Base-by-base conservation (phyloP, 1,140 invertebrate genomes). In the Anagrus nilaparvatae region DNA sequence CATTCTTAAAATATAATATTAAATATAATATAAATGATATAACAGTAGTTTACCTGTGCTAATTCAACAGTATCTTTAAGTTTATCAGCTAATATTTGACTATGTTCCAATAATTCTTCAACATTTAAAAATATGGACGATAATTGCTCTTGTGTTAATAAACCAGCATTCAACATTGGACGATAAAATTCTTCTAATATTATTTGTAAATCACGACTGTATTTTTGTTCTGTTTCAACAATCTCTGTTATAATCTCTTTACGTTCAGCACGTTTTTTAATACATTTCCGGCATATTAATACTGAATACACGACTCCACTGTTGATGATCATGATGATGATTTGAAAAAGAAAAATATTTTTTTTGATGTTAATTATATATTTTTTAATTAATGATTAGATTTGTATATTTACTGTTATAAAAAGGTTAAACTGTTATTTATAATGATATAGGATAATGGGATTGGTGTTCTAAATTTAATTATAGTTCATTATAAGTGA, bases 231-330 rank as follows among this genome's bases (percentile, higher is more conserved):
- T 1, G 92, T 96, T 63, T 97, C 92, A 3, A 94, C 85, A 46
- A 97, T 93, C 71, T 97, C 93, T 2, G 82, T 84, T 34, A 97
- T 87, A 14, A 94, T 95, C 69, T 96, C 90, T 56, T 91, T 90
- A 25, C 91, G 75, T 59, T 97, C 90, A 0, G 81, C 77, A 41
- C 90, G 73, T 57, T 86, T 86, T 55, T 90, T 89, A 30, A 78
- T 73, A 61, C 91, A 96, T 58, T 89, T 87, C 44, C 83, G 73
- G 67, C 91, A 95, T 6, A 92, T n/a, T n/a, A n/a, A n/a, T n/a
- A n/a, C n/a, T n/a, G 81, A 76, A 51, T 79, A 85, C 53, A 81
- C 70, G 19, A 82, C 73, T 38, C 81, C 79, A 40, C 73, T n/a
- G n/a, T n/a, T n/a, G n/a, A n/a, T n/a, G n/a, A n/a, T n/a, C n/a